Percentiles rank a stretch among this genome's conserved stretches.
These are phyloP conservation scores for Phaethornis superciliosus DNA, from an alignment of 2,113 vertebrate genomes.

Conservation along the genomic window DNA sequence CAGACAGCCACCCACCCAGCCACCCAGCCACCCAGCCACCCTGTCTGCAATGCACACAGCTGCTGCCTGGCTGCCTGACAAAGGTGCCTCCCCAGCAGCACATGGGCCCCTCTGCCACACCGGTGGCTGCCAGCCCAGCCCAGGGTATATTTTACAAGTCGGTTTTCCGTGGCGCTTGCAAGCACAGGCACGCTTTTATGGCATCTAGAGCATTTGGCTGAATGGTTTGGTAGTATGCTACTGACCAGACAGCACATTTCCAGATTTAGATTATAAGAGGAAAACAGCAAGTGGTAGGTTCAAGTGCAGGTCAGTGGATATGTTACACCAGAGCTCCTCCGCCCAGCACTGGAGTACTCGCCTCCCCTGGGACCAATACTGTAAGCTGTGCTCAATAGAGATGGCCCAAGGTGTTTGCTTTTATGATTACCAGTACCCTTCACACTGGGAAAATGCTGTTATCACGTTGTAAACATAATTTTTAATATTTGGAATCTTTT, in stretches of 20 bases:
- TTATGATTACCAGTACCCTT: conserved; percentile 18
- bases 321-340: conserved; percentile 43
- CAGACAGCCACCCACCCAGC: conserved; percentile 62
- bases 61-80: conserved; percentile 70
- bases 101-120: conserved; percentile 17
- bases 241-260: conserved; percentile 71
- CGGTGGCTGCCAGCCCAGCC: neutral
- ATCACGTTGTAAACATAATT: conserved; percentile 62
- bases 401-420: conserved; percentile 66
- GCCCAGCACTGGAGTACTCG: neutral
- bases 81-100: conserved; percentile 64
- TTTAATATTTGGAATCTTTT: conserved; percentile 19
- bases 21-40: conserved; percentile 67
- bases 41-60: conserved; percentile 72
- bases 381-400: conserved; percentile 1
- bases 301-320: conserved; percentile 74
- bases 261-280: conserved; percentile 76
- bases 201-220: conserved; percentile 68
- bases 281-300: conserved; percentile 82
- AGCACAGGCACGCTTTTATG: conserved; percentile 70
- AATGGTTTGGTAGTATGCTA: conserved; percentile 45
- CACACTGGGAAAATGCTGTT: conserved; percentile 26
- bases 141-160: conserved; percentile 57
- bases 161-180: conserved; percentile 29
- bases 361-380: neutral